Base-by-base conservation (phyloP, 2,797 vertebrate genomes). In the Vireo griseus region DNA sequence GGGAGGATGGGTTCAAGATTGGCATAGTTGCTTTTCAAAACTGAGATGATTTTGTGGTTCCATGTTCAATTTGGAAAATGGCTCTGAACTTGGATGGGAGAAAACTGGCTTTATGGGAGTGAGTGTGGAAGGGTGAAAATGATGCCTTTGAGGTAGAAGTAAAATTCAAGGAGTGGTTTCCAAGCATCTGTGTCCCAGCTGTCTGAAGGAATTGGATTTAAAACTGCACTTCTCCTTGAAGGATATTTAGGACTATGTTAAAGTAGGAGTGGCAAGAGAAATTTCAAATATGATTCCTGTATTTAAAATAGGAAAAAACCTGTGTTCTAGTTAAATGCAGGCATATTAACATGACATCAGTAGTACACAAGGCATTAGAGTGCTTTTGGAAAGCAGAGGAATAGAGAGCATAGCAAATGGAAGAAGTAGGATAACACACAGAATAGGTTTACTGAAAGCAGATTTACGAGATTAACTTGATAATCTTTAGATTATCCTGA, bases 401-500 rank as follows among this genome's bases (percentile, higher is more conserved):
- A 84, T 25, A 86, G 87, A 57, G 62, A 91, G 73, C 90, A 86
- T 50, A 74, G 90, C 90, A 92, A 95, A 94, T 95, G 94, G 76
- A 47, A 81, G 66, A 91, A 92, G 86, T 7, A 90, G 94, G 92
- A 95, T 96, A 96, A 96, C 88, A 96, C 75, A 88, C 88, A 86
- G 88, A 95, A 95, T 93, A 80, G 92, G 90, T 96, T 96, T 96
- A 95, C 76, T 0, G 3, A 95, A 96, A 96, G 96, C 79, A 94
- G 96, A 96, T 96, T 96, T 96, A 73, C 20, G 29, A 95, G 96
- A 96, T 96, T 96, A 96, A 95, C 29, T 92, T 72, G 90, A 92
- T 96, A 95, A 95, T 95, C 92, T 97, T 95, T 85, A 94, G 94
- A 95, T 95, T 95, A 97, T 95, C 82, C 95, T 90, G 90, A 94